A percentile compares a stretch with the other conserved stretches of the same genome.
phyloP scores from a whole-genome alignment of 2,113 vertebrate genomes.

The Myodes glareolus region DNA sequence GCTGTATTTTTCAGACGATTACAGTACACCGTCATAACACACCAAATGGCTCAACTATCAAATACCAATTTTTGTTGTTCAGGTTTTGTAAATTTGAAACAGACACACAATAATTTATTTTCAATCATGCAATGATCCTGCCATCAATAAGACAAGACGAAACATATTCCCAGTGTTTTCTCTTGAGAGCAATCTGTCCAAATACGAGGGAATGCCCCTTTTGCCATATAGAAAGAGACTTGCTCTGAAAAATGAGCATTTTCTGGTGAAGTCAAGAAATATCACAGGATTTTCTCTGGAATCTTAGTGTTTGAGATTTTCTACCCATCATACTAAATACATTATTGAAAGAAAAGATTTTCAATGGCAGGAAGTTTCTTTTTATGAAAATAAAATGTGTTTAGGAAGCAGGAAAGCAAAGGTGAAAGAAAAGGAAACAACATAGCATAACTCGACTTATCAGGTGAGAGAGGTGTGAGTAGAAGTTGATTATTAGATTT shows the following conservation, averaged over 20 bases:
- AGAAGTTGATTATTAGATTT: not conserved
- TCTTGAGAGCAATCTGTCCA: constrained; percentile 22
- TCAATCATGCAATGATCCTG: not conserved
- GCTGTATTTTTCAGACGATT: not conserved
- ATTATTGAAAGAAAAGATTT: not conserved
- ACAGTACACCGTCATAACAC: not conserved
- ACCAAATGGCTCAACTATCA: not conserved
- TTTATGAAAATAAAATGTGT: not conserved
- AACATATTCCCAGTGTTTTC: not conserved
- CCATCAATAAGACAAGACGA: not conserved
- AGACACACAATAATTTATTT: not conserved
- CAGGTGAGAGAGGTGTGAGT: not conserved
- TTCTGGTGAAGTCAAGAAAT: constrained; percentile 30
- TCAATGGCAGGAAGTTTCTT: not conserved
- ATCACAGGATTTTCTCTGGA: not conserved
- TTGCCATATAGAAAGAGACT: not conserved
- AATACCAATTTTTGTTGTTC: constrained; percentile 1
- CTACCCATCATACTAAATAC: not conserved
- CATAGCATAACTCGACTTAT: not conserved
- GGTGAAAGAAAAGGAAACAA: not conserved
- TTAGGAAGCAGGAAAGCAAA: not conserved
- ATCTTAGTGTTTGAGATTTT: constrained; percentile 20
- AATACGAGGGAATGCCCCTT: not conserved
- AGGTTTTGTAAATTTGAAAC: not conserved
- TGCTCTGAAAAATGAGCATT: not conserved